Conservation (phyloP, 2,888 invertebrate species). For the Drosophila macrothrix region DNA sequence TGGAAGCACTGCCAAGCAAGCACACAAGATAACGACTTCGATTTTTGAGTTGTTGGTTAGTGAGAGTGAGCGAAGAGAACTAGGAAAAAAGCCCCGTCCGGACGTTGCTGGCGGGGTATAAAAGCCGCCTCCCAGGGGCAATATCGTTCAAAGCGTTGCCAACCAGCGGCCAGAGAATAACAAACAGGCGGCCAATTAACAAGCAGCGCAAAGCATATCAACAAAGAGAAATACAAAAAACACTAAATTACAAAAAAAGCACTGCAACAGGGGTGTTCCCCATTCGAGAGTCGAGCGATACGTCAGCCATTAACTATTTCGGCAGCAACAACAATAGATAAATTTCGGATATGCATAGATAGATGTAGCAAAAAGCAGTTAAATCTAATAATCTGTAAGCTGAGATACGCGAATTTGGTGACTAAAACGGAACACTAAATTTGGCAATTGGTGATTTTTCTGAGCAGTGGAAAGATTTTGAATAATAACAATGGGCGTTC, state of each 20-base stretch:
- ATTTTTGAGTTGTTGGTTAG: neutral
- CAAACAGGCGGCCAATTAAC: neutral
- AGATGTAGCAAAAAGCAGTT: conserved; percentile 30
- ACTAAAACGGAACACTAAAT: conserved; percentile 35
- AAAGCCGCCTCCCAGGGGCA: conserved; percentile 43
- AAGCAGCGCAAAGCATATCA: conserved; percentile 11
- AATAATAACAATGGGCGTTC: conserved; percentile 70
- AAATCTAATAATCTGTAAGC: conserved; percentile 10
- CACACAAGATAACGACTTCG: conserved; percentile 18
- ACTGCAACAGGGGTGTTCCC: conserved; percentile 56
- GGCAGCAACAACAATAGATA: conserved; percentile 35
- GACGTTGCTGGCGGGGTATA: conserved; percentile 52
- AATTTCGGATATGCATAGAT: conserved; percentile 51
- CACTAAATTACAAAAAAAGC: conserved; percentile 25
- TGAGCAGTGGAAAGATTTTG: conserved; percentile 51
- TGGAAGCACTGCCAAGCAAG: conserved; percentile 7
- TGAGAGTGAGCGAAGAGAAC: conserved; percentile 6
- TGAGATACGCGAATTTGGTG: conserved; percentile 29
- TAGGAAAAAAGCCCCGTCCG: conserved; percentile 61
- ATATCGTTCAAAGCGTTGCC: conserved; percentile 55
- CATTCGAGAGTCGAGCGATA: conserved; percentile 9
- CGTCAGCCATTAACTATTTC: conserved; percentile 31
- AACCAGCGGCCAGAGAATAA: conserved; percentile 30
- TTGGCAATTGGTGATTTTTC: conserved; percentile 60
- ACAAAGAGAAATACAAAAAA: neutral